These are phyloP conservation scores for Cyclophora punctaria DNA, from an alignment of 2,888 invertebrate species.

Conservation along the genomic window DNA sequence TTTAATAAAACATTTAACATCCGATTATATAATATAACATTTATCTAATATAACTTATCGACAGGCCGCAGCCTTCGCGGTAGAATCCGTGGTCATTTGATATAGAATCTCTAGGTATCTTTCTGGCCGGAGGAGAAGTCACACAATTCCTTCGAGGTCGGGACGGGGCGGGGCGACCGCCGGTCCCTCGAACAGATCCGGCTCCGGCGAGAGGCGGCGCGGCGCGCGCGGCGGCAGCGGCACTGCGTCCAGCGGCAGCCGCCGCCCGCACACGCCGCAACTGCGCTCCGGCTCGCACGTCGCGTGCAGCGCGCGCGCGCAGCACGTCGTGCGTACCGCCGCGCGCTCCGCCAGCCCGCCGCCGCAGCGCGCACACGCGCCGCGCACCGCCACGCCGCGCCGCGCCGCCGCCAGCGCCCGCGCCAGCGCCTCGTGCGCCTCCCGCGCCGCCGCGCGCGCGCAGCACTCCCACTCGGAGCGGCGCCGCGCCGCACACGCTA, in stretches of 20 bases:
- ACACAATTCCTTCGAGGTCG: constrained; percentile 55
- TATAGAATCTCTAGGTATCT: not conserved
- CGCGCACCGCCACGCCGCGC: constrained; percentile 34
- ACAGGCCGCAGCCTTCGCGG: no score
- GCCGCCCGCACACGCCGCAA: constrained; percentile 47
- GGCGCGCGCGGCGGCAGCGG: constrained; percentile 25
- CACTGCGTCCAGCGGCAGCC: constrained; percentile 23
- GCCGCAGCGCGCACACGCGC: constrained; percentile 49
- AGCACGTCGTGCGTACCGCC: constrained; percentile 68
- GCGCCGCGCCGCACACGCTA: constrained; percentile 27
- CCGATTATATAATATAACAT: no score
- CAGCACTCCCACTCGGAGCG: constrained; percentile 32
- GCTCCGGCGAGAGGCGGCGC: constrained; percentile 19
- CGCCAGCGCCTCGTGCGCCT: constrained; percentile 36
- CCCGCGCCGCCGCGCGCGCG: constrained; percentile 21
- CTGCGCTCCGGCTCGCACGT: constrained; percentile 35
- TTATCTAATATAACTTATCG: no score
- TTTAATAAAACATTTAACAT: no score
- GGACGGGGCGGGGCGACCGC: constrained; percentile 58
- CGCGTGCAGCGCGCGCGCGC: constrained; percentile 49
- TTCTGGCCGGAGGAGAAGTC: constrained; percentile 4
- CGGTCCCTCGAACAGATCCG: constrained; percentile 34
- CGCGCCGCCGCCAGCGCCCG: constrained; percentile 40
- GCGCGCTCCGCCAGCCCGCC: constrained; percentile 43
- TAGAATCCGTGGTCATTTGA: no score